phyloP scores from a whole-genome alignment of 2,797 vertebrate genomes.

The Cygnus olor region DNA sequence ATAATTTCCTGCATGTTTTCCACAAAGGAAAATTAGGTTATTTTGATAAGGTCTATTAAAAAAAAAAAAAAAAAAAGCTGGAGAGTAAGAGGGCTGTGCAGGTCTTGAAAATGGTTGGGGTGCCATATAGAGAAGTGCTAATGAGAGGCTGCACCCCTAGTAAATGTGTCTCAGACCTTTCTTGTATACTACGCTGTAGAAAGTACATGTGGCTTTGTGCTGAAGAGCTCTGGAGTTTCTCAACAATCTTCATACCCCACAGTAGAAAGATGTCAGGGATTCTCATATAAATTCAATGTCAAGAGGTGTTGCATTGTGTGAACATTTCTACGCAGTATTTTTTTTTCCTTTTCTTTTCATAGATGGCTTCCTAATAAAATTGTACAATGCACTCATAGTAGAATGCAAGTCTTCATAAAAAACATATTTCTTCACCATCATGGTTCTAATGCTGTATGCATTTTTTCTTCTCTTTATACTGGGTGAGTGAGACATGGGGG shows the following conservation, averaged over 20 bases:
- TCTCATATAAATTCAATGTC: neutral
- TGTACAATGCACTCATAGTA: neutral
- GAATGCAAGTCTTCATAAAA: neutral
- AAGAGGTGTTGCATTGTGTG: neutral
- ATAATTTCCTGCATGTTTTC: neutral
- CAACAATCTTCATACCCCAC: neutral
- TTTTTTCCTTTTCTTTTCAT: neutral
- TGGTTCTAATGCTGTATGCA: fast-evolving
- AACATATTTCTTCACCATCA: neutral
- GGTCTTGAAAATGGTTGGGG: neutral
- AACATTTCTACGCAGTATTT: neutral
- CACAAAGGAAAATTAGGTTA: fast-evolving
- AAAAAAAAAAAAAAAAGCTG: neutral
- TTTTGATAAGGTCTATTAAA: neutral
- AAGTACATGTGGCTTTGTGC: neutral
- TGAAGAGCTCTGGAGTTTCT: neutral
- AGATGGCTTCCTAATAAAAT: neutral
- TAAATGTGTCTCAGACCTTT: fast-evolving
- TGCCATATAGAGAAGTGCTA: neutral
- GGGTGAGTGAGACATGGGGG: too few species aligned
- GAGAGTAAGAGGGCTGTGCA: neutral
- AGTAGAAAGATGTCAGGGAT: neutral
- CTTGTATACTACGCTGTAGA: neutral
- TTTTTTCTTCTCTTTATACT: neutral
- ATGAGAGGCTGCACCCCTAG: neutral